A percentile compares a stretch with the other conserved stretches of the same genome.
phyloP scores from a whole-genome alignment of 2,113 vertebrate species.

The Regulus satrapa region DNA sequence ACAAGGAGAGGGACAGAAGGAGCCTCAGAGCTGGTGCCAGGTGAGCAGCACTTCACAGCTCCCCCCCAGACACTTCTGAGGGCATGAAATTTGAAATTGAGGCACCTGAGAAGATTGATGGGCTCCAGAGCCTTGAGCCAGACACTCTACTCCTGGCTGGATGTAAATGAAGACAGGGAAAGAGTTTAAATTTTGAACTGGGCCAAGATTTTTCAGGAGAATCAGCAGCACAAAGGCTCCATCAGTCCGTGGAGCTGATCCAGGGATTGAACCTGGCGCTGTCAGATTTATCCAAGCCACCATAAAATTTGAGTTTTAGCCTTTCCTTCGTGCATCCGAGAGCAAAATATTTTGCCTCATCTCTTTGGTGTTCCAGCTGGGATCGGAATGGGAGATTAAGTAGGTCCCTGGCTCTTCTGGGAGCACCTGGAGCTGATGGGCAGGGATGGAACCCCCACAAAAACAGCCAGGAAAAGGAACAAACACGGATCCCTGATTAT shows the following conservation, averaged over 20 bases:
- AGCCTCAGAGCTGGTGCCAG: background rate
- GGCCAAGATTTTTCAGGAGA: background rate
- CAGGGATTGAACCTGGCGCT: background rate
- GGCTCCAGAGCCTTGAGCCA: background rate
- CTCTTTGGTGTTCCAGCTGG: background rate
- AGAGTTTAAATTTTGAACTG: background rate
- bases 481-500: too few species aligned
- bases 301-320: background rate
- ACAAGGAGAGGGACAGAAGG: background rate
- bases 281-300: background rate
- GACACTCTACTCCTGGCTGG: background rate
- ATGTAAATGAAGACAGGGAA: background rate
- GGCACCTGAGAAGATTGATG: background rate
- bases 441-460: background rate
- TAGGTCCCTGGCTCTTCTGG: background rate
- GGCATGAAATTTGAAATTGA: background rate
- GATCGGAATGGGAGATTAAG: background rate
- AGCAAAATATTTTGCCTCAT: background rate
- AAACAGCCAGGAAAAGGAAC: background rate
- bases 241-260: background rate
- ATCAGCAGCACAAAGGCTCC: background rate
- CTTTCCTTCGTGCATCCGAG: background rate
- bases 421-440: background rate
- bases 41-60: background rate
- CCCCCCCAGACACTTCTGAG: background rate